Base-by-base conservation (phyloP, 2,888 invertebrate genomes). In the Tanypteryx hageni region DNA sequence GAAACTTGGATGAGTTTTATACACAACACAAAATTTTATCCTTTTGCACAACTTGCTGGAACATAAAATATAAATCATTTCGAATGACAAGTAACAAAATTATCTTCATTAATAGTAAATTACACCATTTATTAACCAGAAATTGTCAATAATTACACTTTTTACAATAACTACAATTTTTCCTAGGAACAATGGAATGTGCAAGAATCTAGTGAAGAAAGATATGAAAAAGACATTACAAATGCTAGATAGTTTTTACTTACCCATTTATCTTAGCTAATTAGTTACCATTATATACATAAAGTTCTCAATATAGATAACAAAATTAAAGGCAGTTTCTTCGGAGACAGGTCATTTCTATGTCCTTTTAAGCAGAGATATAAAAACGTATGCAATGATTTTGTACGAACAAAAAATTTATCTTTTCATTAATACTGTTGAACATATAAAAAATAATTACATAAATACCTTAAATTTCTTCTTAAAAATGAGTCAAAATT, bases 161-260 rank as follows among this genome's bases (percentile, higher is more conserved):
- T 86, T 56, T n/a, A 89, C 89, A 68, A 31, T 44, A 83, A 83
- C 83, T 83, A 64, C 64, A 10, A 57, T 18, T 64, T 64, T 64
- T n/a, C 64, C 64, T 89, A 68, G 61, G 59, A 86, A 64, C 44
- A 68, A 89, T 89, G 89, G 89, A 89, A 89, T 89, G 89, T 89
- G 76, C 76, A 11, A 76, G 27, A 76, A 27, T 76, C 76, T 22
- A 18, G 27, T 44, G 1, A 44, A 44, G 44, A 44, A 3, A 76
- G 13, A 76, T 13, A 76, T 76, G 9, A 76, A 76, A 18, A 76
- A 44, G 22, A 27, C 27, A 8, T 76, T 76, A 22, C 18, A 76
- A 76, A 76, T 27, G 27, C 76, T 76, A 13, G 22, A 27, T 27
- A 76, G 27, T 76, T 22, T 44, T 22, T 76, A 76, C 27, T 10